These are phyloP conservation scores for Cromileptes altivelis DNA, from an alignment of 2,113 vertebrate species.

Conservation along the genomic window DNA sequence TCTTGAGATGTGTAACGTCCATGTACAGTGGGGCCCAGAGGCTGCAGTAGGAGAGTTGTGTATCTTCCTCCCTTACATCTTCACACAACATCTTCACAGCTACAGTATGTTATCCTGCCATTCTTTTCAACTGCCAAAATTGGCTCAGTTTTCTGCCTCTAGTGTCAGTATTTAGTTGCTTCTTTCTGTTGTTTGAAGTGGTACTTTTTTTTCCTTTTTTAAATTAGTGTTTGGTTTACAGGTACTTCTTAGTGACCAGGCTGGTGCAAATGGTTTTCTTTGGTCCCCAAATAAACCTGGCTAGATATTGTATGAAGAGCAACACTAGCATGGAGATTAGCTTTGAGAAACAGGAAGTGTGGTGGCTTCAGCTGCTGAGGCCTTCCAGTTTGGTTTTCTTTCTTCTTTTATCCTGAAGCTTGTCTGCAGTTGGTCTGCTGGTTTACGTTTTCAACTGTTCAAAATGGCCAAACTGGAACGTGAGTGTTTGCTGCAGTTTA, in stretches of 20 bases:
- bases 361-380: slow-evolving; percentile 87
- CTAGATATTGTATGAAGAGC: slow-evolving; percentile 83
- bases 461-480: slow-evolving; percentile 65
- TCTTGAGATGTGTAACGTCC: slow-evolving; percentile 92
- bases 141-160: slow-evolving; percentile 75
- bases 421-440: slow-evolving; percentile 58
- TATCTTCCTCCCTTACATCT: slow-evolving; percentile 71
- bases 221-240: slow-evolving; percentile 95
- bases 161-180: slow-evolving; percentile 59
- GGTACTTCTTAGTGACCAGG: slow-evolving; percentile 85
- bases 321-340: slow-evolving; percentile 81
- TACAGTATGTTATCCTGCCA: slow-evolving; percentile 86
- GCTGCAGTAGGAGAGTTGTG: slow-evolving; percentile 92
- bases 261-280: slow-evolving; percentile 90
- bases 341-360: slow-evolving; percentile 79
- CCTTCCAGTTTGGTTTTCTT: slow-evolving; percentile 37
- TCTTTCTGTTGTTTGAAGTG: slow-evolving; percentile 77
- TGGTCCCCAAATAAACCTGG: slow-evolving; percentile 82
- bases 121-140: slow-evolving; percentile 85
- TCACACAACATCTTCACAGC: slow-evolving; percentile 86
- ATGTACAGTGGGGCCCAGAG: slow-evolving; percentile 89
- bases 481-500: slow-evolving; percentile 20
- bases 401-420: slow-evolving; percentile 79
- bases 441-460: slow-evolving; percentile 50
- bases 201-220: slow-evolving; percentile 85